These are phyloP conservation scores for Siderastrea siderea DNA, from an alignment of 92 coral and sea anemone genomes.

Conservation along the genomic window DNA sequence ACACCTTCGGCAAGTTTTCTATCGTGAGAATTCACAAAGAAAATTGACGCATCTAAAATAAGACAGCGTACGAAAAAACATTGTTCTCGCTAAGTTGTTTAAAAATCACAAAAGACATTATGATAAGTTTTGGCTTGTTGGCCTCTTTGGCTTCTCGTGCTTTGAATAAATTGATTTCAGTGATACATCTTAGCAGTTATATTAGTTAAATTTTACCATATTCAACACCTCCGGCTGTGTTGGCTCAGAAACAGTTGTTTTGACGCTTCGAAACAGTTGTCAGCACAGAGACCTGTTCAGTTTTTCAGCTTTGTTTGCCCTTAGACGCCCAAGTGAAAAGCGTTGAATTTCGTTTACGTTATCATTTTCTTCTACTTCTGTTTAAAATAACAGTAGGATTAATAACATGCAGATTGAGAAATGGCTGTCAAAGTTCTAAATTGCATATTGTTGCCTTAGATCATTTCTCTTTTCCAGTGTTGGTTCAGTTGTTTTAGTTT, in stretches of 20 bases:
- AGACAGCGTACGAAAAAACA: too few relatives aligned
- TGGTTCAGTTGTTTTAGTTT: neutral
- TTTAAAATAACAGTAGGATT: neutral
- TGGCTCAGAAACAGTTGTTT: neutral
- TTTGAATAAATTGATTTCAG: too few relatives aligned
- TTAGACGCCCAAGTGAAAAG: too few relatives aligned
- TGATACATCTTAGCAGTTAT: too few relatives aligned
- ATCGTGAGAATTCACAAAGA: too few relatives aligned
- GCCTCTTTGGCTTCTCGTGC: too few relatives aligned
- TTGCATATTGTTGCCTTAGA: neutral
- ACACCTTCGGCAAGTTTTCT: too few relatives aligned
- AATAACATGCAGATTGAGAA: neutral
- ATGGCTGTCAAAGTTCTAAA: neutral
- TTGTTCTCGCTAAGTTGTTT: too few relatives aligned
- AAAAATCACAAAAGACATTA: too few relatives aligned
- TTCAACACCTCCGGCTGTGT: neutral
- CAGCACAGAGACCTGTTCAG: neutral
- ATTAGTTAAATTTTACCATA: too few relatives aligned
- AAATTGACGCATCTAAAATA: too few relatives aligned
- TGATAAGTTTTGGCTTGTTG: too few relatives aligned
- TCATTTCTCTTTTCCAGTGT: neutral
- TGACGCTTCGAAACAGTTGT: neutral
- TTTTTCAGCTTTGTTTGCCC: conserved; percentile 14
- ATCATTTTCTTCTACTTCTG: neutral
- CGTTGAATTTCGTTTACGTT: neutral